Percentiles rank a stretch among this genome's conserved stretches.
phyloP scores from a whole-genome alignment of 2,797 vertebrate species.

The Sebastolobus alascanus region DNA sequence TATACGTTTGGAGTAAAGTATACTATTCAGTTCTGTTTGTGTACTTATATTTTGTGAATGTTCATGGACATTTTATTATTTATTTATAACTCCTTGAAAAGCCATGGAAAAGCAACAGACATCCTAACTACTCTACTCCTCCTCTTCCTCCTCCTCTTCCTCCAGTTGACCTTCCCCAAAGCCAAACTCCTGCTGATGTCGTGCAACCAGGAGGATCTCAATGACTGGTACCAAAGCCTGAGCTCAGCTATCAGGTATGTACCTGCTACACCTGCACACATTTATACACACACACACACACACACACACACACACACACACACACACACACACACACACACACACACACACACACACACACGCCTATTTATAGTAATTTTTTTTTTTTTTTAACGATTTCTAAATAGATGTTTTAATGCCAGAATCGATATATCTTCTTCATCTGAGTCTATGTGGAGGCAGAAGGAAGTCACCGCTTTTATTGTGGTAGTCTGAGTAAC shows the following conservation, averaged over 20 bases:
- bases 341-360: no score
- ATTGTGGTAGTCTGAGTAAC: no score
- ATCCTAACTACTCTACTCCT: not conserved
- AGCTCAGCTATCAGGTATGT: constrained; percentile 85
- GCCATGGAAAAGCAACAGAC: not conserved
- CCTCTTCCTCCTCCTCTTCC: not conserved
- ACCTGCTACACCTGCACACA: not conserved
- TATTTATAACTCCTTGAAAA: not conserved
- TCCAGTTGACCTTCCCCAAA: constrained; percentile 89
- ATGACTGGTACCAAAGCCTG: constrained; percentile 89
- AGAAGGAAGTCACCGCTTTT: no score
- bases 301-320: no score
- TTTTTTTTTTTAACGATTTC: no score
- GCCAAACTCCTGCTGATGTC: constrained; percentile 94
- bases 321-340: no score
- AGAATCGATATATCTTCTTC: no score
- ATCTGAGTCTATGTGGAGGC: no score
- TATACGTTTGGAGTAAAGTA: not conserved
- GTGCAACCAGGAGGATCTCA: constrained; percentile 90
- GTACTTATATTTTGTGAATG: not conserved
- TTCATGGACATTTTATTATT: not conserved
- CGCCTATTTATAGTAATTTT: no score
- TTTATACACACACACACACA: no score
- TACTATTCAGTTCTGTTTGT: not conserved
- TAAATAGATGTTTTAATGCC: no score